Base-by-base conservation (phyloP, 2,888 invertebrate species). In the Polyploca ridens region DNA sequence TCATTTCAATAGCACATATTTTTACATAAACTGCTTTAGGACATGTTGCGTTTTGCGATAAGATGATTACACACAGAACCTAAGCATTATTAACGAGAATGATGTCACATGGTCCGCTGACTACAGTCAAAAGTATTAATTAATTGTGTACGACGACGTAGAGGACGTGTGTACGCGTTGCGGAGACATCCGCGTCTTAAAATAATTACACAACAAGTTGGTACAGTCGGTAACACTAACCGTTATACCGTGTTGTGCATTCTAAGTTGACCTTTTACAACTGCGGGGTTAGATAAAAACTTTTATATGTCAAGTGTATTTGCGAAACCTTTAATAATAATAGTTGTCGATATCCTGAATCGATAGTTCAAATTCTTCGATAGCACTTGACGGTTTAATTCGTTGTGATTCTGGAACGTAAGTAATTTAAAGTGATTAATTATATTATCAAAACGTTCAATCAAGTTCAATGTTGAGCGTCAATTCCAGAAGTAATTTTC, bases 401-500 rank as follows among this genome's bases (percentile, higher is more conserved):
- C 19, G 44, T 61, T 27, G 38, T 11, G 13, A 27, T 61, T 59
- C 59, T 41, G 13, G 27, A 61, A 61, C 41, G 61, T 19, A 5
- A 61, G 7, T 61, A 61, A 61, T 41, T 41, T 61, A 41, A 61
- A 41, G n/a, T 60, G 61, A 62, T 66, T 64, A 61, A 60, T 41
- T 63, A 74, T 68, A 33, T 73, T 66, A 74, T 69, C 69, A 69
- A 75, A 77, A 60, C 72, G 67, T 76, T 77, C 74, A 71, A 77
- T 78, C 78, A 73, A 77, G 72, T 72, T 64, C 66, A 66, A 64
- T 68, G 72, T 71, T 67, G 67, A 72, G 70, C 74, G 73, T 77
- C 75, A 75, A 75, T 72, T 69, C 66, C 77, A 66, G 72, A 70
- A 72, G 69, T 77, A 77, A 78, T 79, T 77, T 75, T 62, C 35